Percentiles rank a stretch among this genome's conserved stretches.
phyloP scores from a whole-genome alignment of 2,797 vertebrate genomes.

The Enteromius afrohamiltoni region DNA sequence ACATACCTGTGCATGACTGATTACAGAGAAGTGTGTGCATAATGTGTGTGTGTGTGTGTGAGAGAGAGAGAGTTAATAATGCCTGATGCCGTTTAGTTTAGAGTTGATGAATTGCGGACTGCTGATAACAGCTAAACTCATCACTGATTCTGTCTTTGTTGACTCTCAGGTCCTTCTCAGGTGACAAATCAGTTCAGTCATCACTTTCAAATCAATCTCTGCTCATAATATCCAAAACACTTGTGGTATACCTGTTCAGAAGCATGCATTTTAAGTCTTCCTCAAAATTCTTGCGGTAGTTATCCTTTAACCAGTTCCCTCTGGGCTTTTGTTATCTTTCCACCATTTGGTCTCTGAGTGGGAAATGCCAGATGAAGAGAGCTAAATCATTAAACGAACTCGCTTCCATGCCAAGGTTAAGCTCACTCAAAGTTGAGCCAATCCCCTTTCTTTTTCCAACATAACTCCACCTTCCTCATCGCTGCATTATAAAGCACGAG shows the following conservation, averaged over 20 bases:
- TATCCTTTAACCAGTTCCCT: constrained; percentile 74
- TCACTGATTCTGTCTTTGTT: background rate
- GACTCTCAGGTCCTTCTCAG: background rate
- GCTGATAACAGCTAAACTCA: constrained; percentile 19
- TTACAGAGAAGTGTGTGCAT: background rate
- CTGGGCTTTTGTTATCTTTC: constrained; percentile 63
- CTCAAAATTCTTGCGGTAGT: constrained; percentile 51
- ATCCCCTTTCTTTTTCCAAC: constrained; percentile 58
- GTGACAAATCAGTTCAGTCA: background rate
- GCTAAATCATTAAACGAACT: constrained; percentile 74
- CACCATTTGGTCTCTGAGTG: constrained; percentile 64
- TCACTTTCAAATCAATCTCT: background rate
- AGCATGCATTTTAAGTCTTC: background rate
- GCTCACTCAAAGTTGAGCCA: constrained; percentile 57
- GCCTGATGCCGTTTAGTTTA: constrained; percentile 6
- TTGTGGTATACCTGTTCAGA: background rate
- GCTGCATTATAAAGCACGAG: constrained; percentile 54
- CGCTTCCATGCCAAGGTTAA: constrained; percentile 60
- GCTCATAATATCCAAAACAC: background rate
- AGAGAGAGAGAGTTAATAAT: background rate
- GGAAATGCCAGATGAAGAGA: constrained; percentile 57
- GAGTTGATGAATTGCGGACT: background rate
- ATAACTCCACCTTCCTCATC: constrained; percentile 68
- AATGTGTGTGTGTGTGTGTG: background rate
- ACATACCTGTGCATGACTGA: constrained; percentile 7